Evolutionary conservation across 2,888 invertebrate species (phyloP).

Genomic region (Alitta virens): DNA sequence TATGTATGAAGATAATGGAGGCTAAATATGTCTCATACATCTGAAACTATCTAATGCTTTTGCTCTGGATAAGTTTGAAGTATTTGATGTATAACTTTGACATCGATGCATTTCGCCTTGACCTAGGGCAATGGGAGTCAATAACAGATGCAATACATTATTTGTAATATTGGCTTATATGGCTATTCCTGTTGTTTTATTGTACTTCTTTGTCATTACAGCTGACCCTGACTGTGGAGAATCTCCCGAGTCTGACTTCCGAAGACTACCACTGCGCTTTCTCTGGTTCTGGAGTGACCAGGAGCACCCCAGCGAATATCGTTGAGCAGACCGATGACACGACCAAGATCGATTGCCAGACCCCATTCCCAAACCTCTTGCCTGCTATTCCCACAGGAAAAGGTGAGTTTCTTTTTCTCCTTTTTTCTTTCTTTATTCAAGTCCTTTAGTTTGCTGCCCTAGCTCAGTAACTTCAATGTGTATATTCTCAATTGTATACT

Average conservation of each 20-base stretch:
- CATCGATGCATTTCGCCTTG: too few relatives aligned
- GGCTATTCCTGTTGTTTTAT: too few relatives aligned
- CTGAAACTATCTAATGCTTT: too few relatives aligned
- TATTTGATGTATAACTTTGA: too few relatives aligned
- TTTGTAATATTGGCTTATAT: too few relatives aligned
- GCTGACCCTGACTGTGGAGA: constrained; percentile 90
- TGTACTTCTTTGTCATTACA: constrained; percentile 40
- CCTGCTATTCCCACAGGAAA: constrained; percentile 84
- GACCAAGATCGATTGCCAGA: constrained; percentile 78
- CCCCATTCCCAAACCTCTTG: constrained; percentile 87
- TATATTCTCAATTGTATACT: too few relatives aligned
- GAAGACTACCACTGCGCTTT: constrained; percentile 92
- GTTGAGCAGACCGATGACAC: constrained; percentile 17
- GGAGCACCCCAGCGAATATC: constrained; percentile 22
- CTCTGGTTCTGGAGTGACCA: constrained; percentile 66
- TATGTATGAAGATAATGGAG: too few relatives aligned
- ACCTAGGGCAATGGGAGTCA: too few relatives aligned
- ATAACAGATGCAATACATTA: too few relatives aligned
- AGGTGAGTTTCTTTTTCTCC: constrained; percentile 17
- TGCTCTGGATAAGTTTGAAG: too few relatives aligned
- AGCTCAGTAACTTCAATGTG: too few relatives aligned
- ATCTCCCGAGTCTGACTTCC: constrained; percentile 71
- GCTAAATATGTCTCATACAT: too few relatives aligned
- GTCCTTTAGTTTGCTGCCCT: constrained; percentile 96
- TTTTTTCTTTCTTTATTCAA: constrained; percentile 57